These are phyloP conservation scores for Drosophila elegans DNA, from an alignment of 1,140 invertebrate species.

Conservation along the genomic window DNA sequence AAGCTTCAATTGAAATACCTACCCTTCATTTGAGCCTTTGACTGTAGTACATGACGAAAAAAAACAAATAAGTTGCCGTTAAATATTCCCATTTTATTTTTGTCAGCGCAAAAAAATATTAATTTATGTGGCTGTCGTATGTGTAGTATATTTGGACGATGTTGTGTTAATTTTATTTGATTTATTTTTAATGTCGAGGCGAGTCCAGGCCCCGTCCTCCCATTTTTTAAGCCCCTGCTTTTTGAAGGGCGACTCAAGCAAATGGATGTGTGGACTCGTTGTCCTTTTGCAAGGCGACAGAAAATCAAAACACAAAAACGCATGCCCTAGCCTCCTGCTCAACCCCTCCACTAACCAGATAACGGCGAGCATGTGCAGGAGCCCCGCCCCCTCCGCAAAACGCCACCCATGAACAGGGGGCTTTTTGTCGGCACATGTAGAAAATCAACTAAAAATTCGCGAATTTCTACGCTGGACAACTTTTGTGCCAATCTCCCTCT, in stretches of 20 bases:
- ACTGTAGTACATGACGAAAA: constrained; percentile 2
- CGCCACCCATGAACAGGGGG: not conserved
- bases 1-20: constrained; percentile 8
- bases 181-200: constrained; percentile 78
- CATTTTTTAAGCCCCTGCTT: not conserved
- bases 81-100: constrained; percentile 49
- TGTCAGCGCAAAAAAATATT: constrained; percentile 50
- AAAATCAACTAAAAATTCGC: constrained; percentile 81
- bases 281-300: constrained; percentile 77
- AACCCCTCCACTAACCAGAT: constrained; percentile 17
- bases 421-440: constrained; percentile 46
- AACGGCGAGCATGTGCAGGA: constrained; percentile 57
- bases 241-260: constrained; percentile 42
- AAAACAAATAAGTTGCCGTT: constrained; percentile 16
- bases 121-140: constrained; percentile 59
- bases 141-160: constrained; percentile 45
- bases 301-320: constrained; percentile 80
- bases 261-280: constrained; percentile 50
- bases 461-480: constrained; percentile 73
- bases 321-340: constrained; percentile 36
- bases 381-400: not conserved
- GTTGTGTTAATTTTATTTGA: constrained; percentile 77
- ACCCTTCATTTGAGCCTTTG: not conserved
- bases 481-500: constrained; percentile 44
- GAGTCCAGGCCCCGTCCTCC: not conserved